Percentiles rank a stretch among this genome's conserved stretches.
These are phyloP conservation scores for Agriopis leucophaearia DNA, from an alignment of 2,888 invertebrate species.

Conservation along the genomic window DNA sequence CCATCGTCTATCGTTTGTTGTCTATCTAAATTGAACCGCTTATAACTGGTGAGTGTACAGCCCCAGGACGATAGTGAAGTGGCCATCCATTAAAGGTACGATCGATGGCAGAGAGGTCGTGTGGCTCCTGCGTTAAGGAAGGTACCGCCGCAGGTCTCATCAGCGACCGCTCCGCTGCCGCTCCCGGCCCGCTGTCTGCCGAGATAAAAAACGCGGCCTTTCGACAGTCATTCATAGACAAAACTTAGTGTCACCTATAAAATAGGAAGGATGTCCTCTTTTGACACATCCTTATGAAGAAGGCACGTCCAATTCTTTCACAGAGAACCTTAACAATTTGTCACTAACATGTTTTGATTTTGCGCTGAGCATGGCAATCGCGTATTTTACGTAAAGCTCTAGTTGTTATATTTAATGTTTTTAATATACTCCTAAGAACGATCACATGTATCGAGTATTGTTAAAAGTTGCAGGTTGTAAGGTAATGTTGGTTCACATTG, in stretches of 20 bases:
- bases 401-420: neutral
- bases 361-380: conserved; percentile 16
- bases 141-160: no score
- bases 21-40: no score
- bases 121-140: no score
- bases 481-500: neutral
- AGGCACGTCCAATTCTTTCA: neutral
- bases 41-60: no score
- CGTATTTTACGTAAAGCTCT: neutral
- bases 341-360: neutral
- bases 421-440: neutral
- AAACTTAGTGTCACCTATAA: neutral
- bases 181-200: no score
- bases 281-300: neutral
- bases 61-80: no score
- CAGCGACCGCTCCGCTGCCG: no score
- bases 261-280: neutral
- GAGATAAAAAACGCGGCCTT: no score
- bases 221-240: no score
- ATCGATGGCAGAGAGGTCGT: no score
- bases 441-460: neutral
- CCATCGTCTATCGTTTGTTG: no score
- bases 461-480: rapidly evolving
- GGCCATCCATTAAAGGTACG: no score
- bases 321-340: neutral